phyloP scores from a whole-genome alignment of 1,140 invertebrate genomes.

The Drosophila bipectinata region DNA sequence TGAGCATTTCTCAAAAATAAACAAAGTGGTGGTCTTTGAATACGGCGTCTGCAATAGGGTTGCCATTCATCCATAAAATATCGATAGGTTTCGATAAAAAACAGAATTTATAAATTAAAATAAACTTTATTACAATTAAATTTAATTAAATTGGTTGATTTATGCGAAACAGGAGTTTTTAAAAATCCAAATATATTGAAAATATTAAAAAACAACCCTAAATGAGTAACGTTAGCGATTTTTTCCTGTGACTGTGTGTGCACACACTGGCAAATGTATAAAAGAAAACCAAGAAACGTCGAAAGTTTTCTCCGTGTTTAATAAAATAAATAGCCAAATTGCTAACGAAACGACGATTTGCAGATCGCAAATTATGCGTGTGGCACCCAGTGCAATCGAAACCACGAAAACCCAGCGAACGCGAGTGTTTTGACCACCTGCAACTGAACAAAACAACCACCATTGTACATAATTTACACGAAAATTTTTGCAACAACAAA shows the following conservation, averaged over 20 bases:
- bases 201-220: neutral
- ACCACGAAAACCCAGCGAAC: constrained; percentile 59
- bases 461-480: constrained; percentile 75
- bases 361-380: constrained; percentile 54
- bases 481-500: constrained; percentile 72
- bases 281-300: constrained; percentile 68
- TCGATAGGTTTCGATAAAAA: neutral
- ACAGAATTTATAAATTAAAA: too few relatives aligned
- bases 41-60: constrained; percentile 4
- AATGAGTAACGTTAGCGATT: constrained; percentile 17
- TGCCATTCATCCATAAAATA: neutral
- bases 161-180: too few relatives aligned
- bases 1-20: constrained; percentile 46
- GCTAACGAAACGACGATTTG: constrained; percentile 70
- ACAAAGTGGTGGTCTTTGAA: constrained; percentile 12
- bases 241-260: constrained; percentile 75
- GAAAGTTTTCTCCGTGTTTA: constrained; percentile 71
- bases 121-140: too few relatives aligned
- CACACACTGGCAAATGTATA: constrained; percentile 43
- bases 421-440: constrained; percentile 62
- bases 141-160: too few relatives aligned
- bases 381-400: constrained; percentile 66
- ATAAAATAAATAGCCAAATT: constrained; percentile 58
- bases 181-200: neutral
- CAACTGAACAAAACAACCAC: constrained; percentile 44